Base-by-base conservation (phyloP, 1,140 invertebrate genomes). In the Neodiprion virginianus region DNA sequence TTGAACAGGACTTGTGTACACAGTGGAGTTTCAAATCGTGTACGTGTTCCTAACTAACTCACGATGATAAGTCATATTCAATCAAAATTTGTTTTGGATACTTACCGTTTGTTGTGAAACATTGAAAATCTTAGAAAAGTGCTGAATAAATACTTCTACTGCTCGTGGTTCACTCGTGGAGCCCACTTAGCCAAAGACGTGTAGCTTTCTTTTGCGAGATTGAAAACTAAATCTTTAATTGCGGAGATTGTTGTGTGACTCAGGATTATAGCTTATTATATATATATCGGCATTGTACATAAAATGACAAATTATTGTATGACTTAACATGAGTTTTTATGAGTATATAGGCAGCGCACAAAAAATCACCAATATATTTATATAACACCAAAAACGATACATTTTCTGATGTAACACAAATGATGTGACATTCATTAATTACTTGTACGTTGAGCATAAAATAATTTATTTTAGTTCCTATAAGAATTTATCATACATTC, bases 381-480 rank as follows among this genome's bases (percentile, higher is more conserved):
- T 69, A 69, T 11, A 21, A 14, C 67, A 23, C 12, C 10, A 69
- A 7, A 12, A 14, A 65, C 17, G 12, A 65, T 65, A 65, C 12
- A 14, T 14, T 65, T 21, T 65, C 17, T 21, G 17, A 65, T 14
- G 61, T 65, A 65, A 65, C 17, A 65, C 17, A 65, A 65, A 14
- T 1, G 12, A 65, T 14, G 17, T 14, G 17, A 69, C 10, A 23
- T 69, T 69, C 11, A 21, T 12, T 14, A 14, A 14, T 14, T 69
- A 21, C 67, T 69, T 69, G 67, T 47, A 21, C 21, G 67, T 69
- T 12, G 11, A 21, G 9, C 40, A 23, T 69, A 69, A 69, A 69
- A 23, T 23, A 21, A 23, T 47, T 69, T 12, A 23, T 17, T 69
- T 69, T 69, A 69, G 67, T 69, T 69, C 67, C 67, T 69, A 69